These are phyloP conservation scores for Drosophila asahinai DNA, from an alignment of 1,140 invertebrate species.

Conservation along the genomic window DNA sequence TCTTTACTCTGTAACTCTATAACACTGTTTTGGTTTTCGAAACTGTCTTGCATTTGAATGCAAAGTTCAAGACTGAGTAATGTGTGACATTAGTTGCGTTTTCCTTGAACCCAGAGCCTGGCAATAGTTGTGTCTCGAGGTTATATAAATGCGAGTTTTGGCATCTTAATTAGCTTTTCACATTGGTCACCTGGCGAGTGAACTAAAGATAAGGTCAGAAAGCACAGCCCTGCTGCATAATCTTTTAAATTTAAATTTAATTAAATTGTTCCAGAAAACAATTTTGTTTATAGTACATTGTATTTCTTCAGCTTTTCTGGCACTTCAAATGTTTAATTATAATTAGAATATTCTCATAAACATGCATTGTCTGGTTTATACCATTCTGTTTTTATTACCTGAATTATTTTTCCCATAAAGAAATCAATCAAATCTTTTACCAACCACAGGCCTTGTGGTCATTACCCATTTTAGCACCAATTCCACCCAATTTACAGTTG, in stretches of 20 bases:
- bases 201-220: not conserved
- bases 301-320: not conserved
- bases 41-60: constrained; percentile 3
- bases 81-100: not conserved
- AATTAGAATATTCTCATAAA: not conserved
- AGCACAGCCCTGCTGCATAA: not conserved
- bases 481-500: constrained; percentile 31
- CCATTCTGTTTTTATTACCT: no score
- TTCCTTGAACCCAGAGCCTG: not conserved
- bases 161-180: not conserved
- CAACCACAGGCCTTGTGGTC: constrained; percentile 3
- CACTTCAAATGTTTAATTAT: not conserved
- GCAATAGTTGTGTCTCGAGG: not conserved
- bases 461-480: constrained; percentile 26
- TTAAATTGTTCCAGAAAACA: not conserved
- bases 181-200: not conserved
- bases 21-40: not conserved
- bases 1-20: not conserved
- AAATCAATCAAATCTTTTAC: constrained; percentile 9
- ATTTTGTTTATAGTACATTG: no score
- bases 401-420: not conserved
- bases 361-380: no score
- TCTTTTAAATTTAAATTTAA: not conserved
- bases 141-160: not conserved
- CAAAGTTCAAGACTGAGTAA: constrained; percentile 13